These are phyloP conservation scores for Lepus europaeus DNA, from an alignment of 2,113 vertebrate species.

Conservation along the genomic window DNA sequence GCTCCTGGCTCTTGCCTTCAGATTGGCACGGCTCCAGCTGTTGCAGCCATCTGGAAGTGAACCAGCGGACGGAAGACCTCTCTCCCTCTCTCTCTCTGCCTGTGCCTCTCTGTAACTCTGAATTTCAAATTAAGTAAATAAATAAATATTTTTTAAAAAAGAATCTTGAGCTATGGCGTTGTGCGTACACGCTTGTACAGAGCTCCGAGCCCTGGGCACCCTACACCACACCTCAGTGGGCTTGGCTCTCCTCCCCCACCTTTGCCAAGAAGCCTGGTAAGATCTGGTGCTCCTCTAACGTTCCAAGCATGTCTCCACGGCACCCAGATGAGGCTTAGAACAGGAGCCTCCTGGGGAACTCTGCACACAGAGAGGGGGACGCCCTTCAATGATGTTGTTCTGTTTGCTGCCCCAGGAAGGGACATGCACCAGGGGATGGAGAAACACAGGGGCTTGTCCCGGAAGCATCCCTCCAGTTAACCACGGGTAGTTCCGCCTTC, in stretches of 20 bases:
- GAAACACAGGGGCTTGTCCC: not conserved
- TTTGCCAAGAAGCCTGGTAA: not conserved
- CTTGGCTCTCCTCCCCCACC: too few relatives aligned
- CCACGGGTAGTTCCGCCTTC: not conserved
- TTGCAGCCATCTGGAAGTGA: too few relatives aligned
- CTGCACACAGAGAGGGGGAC: not conserved
- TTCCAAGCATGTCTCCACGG: not conserved
- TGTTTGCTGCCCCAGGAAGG: not conserved
- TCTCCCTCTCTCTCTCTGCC: too few relatives aligned
- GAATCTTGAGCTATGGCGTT: too few relatives aligned
- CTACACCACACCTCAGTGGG: too few relatives aligned
- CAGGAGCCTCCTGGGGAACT: not conserved
- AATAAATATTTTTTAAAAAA: too few relatives aligned
- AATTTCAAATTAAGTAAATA: too few relatives aligned
- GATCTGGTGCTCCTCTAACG: not conserved
- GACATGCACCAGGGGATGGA: too few relatives aligned
- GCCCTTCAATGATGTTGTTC: not conserved
- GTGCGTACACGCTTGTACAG: fast-evolving
- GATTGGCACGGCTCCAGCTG: too few relatives aligned
- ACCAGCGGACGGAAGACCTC: too few relatives aligned
- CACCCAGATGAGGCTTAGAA: not conserved
- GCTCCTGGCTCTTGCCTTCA: too few relatives aligned
- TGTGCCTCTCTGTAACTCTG: too few relatives aligned
- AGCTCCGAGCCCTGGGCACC: not conserved
- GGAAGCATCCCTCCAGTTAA: not conserved